These are phyloP conservation scores for Parotia lawesii DNA, from an alignment of 2,113 vertebrate genomes.

Conservation along the genomic window DNA sequence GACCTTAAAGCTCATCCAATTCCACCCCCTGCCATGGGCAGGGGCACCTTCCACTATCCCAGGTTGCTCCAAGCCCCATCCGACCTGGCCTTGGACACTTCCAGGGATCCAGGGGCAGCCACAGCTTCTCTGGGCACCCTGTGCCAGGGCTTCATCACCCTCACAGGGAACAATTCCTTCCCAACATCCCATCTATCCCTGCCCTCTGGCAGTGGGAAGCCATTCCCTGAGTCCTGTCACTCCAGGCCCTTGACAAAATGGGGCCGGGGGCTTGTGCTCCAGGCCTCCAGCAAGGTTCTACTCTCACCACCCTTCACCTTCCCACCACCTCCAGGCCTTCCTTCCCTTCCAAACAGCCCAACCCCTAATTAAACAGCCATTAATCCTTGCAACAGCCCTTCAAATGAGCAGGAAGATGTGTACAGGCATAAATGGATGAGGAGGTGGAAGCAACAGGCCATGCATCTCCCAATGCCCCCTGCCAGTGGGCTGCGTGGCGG, in stretches of 20 bases:
- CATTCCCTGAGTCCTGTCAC: neutral
- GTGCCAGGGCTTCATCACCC: neutral
- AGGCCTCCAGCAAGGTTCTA: neutral
- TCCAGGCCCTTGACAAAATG: neutral
- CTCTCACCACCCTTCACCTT: neutral
- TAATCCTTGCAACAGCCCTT: neutral
- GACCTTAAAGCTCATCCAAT: neutral
- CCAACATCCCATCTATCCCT: neutral
- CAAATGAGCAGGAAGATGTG: neutral
- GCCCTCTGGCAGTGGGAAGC: neutral
- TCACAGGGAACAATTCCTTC: neutral
- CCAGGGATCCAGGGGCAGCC: neutral
- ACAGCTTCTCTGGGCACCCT: neutral
- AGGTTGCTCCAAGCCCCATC: fast-evolving
- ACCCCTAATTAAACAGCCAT: neutral
- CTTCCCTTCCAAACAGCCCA: neutral
- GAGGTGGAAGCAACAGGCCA: fast-evolving
- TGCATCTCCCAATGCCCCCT: too few relatives aligned
- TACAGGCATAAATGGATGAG: fast-evolving
- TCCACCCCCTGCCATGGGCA: neutral
- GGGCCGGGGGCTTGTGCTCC: neutral
- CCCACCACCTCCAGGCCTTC: neutral
- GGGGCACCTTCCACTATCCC: neutral
- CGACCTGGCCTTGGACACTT: neutral
- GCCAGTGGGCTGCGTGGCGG: fast-evolving